Percentiles rank a stretch among this genome's conserved stretches.
phyloP scores from a whole-genome alignment of 2,113 vertebrate species.

The Ameiurus melas region DNA sequence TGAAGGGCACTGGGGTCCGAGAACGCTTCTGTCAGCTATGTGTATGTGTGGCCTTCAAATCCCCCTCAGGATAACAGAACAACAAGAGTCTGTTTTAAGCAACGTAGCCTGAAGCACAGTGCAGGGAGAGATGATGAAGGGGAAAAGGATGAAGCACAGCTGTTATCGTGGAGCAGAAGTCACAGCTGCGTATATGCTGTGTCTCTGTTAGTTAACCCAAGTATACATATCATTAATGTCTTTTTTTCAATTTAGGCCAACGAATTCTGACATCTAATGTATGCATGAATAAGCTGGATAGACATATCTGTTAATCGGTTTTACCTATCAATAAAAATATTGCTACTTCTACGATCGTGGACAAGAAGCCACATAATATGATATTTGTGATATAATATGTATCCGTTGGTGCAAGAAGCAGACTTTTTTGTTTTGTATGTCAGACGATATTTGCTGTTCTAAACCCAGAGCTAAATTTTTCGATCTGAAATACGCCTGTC shows the following conservation, averaged over 20 bases:
- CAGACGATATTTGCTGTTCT: conserved; percentile 26
- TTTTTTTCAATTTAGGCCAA: background rate
- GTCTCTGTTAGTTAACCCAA: conserved; percentile 50
- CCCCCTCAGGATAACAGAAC: conserved; percentile 36
- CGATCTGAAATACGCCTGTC: background rate
- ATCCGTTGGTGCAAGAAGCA: background rate
- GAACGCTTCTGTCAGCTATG: conserved; percentile 47
- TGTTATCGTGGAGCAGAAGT: conserved; percentile 53
- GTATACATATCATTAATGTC: background rate
- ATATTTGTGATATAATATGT: background rate
- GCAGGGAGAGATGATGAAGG: conserved; percentile 23
- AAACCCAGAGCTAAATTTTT: conserved; percentile 31
- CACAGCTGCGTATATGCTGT: conserved; percentile 61
- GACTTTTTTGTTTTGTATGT: background rate
- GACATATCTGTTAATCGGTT: background rate
- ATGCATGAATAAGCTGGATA: background rate
- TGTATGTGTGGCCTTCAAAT: conserved; percentile 36
- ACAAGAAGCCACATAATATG: background rate
- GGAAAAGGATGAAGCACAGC: conserved; percentile 54
- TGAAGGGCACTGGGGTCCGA: conserved; percentile 16
- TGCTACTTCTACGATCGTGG: background rate
- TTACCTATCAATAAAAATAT: background rate
- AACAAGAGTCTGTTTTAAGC: conserved; percentile 50
- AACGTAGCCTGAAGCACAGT: conserved; percentile 35
- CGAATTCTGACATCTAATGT: background rate